Evolutionary conservation across 35 echinoderm and acorn worm genomes (phyloP), one percentile per base, ranked within the genome.

Genomic region (Diadema setosum): DNA sequence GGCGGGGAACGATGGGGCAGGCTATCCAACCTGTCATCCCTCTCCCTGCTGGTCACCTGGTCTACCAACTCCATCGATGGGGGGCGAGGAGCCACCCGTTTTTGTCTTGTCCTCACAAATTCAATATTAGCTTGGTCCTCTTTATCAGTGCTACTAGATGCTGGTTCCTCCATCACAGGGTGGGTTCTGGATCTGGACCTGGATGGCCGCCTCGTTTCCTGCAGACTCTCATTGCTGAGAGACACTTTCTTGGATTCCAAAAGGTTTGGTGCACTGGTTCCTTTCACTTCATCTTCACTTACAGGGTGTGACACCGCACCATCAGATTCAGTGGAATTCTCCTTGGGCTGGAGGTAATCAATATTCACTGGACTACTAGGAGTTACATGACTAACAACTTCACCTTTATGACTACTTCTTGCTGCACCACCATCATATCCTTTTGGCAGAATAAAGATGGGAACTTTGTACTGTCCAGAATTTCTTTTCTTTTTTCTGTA

Each of bases 381-480:
- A 2, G 14, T 3, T 78, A 78, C 73, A 11, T 44, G 33, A 42
- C 2, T 21, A n/a, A 35, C n/a, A 35, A 78, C 20, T 4, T 78
- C 73, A 78, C 2, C 40, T 41, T 9, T 41, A 42, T 24, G 39
- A 1, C 21, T 44, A 20, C 24, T 23, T 44, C 44, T 78, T 9
- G 37, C 9, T 25, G 15, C 24, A 67, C 21, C 63, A 37, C 78
- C 84, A 32, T 90, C 78, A 70, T 84, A 90, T 14, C 34, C 64
- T 35, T 90, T 59, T 31, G 80, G 88, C 43, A 65, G 39, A 15
- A 90, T 90, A 36, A 84, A 90, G 43, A 90, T 90, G 21, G 88
- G 88, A n/a, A 90, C 88, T 82, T 84, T 90, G 48, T 90, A 90
- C 39, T 89, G 75, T 65, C 81, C 81, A 21, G 88, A 83, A 61